These are phyloP conservation scores for Campaea margaritaria DNA, from an alignment of 2,888 invertebrate genomes.

Conservation along the genomic window DNA sequence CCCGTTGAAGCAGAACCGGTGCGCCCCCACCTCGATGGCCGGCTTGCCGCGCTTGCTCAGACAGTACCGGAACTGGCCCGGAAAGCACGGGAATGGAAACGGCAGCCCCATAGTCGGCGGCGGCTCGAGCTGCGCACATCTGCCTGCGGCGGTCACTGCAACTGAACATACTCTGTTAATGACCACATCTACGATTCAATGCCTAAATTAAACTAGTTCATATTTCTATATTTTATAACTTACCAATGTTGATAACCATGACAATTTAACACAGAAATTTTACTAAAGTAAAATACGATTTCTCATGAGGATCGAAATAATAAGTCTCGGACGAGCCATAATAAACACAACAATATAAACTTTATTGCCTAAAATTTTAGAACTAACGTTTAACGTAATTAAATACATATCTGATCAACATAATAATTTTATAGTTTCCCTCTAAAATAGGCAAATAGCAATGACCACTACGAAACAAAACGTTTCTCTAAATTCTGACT, in stretches of 20 bases:
- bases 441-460: neutral
- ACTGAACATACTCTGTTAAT: slow-evolving; percentile 64
- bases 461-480: neutral
- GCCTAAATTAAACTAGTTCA: neutral
- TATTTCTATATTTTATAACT: neutral
- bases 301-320: neutral
- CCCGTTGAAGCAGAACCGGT: slow-evolving; percentile 81
- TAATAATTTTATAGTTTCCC: neutral
- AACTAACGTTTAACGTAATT: neutral
- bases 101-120: slow-evolving; percentile 77
- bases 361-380: too few relatives aligned
- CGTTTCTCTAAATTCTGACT: neutral
- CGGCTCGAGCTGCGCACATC: slow-evolving; percentile 51
- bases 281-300: neutral
- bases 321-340: too few relatives aligned
- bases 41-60: slow-evolving; percentile 81
- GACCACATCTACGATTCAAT: slow-evolving; percentile 24
- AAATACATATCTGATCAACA: neutral
- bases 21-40: slow-evolving; percentile 80
- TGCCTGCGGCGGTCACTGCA: slow-evolving; percentile 62
- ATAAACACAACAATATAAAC: too few relatives aligned
- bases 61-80: slow-evolving; percentile 81
- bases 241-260: neutral
- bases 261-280: neutral
- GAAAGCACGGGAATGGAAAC: slow-evolving; percentile 80